These are phyloP conservation scores for Lamproptera curius DNA, from an alignment of 2,888 invertebrate genomes.

Conservation along the genomic window DNA sequence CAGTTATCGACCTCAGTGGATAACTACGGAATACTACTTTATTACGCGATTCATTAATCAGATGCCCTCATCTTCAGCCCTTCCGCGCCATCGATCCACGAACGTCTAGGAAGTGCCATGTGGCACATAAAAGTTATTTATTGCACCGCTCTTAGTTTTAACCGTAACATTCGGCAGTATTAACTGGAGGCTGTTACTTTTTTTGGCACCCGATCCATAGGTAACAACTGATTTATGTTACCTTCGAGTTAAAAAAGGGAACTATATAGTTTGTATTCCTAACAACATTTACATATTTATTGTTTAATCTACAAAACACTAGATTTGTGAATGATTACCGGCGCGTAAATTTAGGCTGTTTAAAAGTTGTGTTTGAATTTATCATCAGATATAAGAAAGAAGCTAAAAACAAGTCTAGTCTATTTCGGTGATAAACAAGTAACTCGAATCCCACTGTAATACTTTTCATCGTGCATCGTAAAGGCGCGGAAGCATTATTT, in stretches of 20 bases:
- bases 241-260: too few species aligned
- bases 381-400: too few species aligned
- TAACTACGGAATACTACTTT: not conserved
- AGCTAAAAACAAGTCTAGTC: not conserved
- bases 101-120: conserved; percentile 8
- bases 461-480: conserved; percentile 3
- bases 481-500: conserved; percentile 16
- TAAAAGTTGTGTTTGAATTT: too few species aligned
- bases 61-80: not conserved
- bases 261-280: too few species aligned
- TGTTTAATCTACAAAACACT: too few species aligned
- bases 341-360: too few species aligned
- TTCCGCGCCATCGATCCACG: conserved; percentile 7
- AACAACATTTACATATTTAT: too few species aligned
- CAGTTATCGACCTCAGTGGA: not conserved
- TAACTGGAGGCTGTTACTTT: not conserved
- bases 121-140: not conserved
- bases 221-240: conserved; percentile 6
- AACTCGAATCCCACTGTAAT: conserved; percentile 8
- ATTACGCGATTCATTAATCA: not conserved
- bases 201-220: conserved; percentile 2
- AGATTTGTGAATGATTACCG: too few species aligned
- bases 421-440: conserved; percentile 3
- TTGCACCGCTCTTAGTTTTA: not conserved
- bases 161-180: not conserved